A percentile compares a stretch with the other conserved stretches of the same genome.
Conservation (phyloP, 2,113 vertebrate species). For the Tachuris rubrigastra region DNA sequence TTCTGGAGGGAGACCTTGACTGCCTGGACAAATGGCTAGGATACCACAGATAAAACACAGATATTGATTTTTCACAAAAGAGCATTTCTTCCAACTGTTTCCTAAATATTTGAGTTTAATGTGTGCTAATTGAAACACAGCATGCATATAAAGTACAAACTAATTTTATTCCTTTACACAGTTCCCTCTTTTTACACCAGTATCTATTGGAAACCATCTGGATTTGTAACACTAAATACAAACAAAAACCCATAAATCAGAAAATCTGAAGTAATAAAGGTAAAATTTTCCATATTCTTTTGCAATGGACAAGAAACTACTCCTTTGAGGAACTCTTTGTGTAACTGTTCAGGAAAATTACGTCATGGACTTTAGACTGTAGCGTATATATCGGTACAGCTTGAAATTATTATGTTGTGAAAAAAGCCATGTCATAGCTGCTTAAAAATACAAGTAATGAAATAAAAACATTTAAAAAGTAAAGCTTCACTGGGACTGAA, state of each 20-base stretch:
- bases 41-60: background rate
- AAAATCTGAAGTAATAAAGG: background rate
- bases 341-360: background rate
- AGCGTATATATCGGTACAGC: background rate
- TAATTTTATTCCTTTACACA: background rate
- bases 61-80: conserved; percentile 2
- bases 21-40: background rate
- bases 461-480: background rate
- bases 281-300: background rate
- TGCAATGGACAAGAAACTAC: background rate
- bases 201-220: background rate
- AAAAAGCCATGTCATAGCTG: background rate
- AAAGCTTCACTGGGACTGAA: background rate
- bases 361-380: background rate
- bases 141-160: background rate
- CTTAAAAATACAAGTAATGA: background rate
- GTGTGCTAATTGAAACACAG: background rate
- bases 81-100: background rate
- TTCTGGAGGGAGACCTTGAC: background rate
- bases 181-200: background rate
- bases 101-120: background rate
- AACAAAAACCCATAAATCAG: background rate
- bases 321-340: background rate
- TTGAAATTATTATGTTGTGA: background rate
- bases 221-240: background rate